Evolutionary conservation across 2,888 invertebrate genomes (phyloP).

Genomic region (Apodemia duryi): DNA sequence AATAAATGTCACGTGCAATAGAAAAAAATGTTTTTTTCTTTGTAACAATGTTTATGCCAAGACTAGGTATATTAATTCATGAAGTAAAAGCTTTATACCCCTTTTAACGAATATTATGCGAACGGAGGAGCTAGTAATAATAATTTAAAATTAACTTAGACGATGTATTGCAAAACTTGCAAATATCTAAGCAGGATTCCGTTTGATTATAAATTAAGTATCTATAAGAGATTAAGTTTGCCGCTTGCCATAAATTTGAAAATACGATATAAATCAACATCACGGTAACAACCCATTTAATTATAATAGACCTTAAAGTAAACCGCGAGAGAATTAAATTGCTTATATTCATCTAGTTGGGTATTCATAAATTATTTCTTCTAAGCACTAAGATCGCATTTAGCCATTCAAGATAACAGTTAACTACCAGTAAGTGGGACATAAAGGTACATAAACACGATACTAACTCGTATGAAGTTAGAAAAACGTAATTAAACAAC

Average conservation of each 20-base stretch:
- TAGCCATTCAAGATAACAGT: constrained; percentile 4
- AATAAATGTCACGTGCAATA: too few relatives aligned
- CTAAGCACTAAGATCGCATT: background rate
- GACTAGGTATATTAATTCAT: too few relatives aligned
- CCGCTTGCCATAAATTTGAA: background rate
- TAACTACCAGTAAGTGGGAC: constrained; percentile 4
- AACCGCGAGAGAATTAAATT: background rate
- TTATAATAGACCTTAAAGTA: background rate
- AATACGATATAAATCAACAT: background rate
- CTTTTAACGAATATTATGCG: too few relatives aligned
- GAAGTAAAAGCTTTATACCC: too few relatives aligned
- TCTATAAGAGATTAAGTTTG: background rate
- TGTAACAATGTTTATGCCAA: too few relatives aligned
- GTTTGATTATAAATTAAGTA: background rate
- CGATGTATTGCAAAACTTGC: too few relatives aligned
- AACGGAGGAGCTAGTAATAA: too few relatives aligned
- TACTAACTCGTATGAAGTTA: constrained; percentile 8
- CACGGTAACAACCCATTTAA: background rate
- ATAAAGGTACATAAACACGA: background rate
- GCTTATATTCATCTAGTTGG: background rate
- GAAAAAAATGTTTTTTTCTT: too few relatives aligned
- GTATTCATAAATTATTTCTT: constrained; percentile 6
- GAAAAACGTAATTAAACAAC: constrained; percentile 37
- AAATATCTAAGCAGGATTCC: background rate
- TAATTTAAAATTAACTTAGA: too few relatives aligned